These are phyloP conservation scores for Dynastes grantii DNA, from an alignment of 2,888 invertebrate species.

Conservation along the genomic window DNA sequence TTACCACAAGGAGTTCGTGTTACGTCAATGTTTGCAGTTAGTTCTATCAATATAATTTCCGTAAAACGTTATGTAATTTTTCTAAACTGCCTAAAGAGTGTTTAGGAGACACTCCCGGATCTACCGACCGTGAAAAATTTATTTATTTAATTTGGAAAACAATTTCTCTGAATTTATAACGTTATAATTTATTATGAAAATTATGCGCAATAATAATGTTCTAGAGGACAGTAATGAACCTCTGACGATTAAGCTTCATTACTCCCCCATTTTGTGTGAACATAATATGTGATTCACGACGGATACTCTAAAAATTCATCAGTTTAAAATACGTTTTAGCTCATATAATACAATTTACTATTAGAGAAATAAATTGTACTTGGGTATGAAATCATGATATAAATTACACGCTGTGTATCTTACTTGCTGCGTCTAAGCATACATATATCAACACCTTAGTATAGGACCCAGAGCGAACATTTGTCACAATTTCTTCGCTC, in stretches of 20 bases:
- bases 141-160: too few species aligned
- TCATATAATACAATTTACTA: conserved; percentile 19
- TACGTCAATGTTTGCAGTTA: too few species aligned
- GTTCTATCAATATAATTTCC: too few species aligned
- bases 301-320: background rate
- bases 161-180: too few species aligned
- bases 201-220: background rate
- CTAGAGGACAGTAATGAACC: background rate
- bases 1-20: too few species aligned
- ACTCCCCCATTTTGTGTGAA: background rate
- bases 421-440: conserved; percentile 21
- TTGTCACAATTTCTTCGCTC: conserved; percentile 46
- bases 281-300: background rate
- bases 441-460: conserved; percentile 12
- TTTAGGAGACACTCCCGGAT: too few species aligned
- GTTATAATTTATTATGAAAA: too few species aligned
- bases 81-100: too few species aligned
- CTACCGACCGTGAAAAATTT: too few species aligned
- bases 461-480: conserved; percentile 43
- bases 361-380: conserved; percentile 16
- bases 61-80: too few species aligned
- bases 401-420: conserved; percentile 35
- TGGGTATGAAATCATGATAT: conserved; percentile 25
- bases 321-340: background rate
- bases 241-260: background rate